Base-by-base conservation (phyloP, 1,140 invertebrate species). In the Lucilia cuprina region DNA sequence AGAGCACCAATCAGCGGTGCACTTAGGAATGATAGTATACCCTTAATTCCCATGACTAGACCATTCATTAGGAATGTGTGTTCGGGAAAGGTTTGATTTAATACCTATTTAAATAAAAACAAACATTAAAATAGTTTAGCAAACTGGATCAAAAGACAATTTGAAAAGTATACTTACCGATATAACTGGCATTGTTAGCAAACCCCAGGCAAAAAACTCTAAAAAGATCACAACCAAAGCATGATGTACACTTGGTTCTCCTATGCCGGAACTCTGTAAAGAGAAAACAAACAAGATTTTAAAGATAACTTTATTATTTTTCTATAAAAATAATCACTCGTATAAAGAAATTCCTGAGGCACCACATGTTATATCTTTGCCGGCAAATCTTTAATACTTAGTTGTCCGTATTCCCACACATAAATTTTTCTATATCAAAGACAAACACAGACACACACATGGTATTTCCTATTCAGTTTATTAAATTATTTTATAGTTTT, bases 41-140 rank as follows among this genome's bases (percentile, higher is more conserved):
- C 99, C 95, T 99, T 95, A 86, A 99, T 98, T 86, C 99, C 99
- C 94, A 99, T 97, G 89, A 99, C 99, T 85, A 99, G 93, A 84
- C 99, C 99, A 94, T 99, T 99, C 97, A 99, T 99, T 60, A 99
- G 94, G 92, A 99, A 99, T 88, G 98, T 99, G 89, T 99, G 98
- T 92, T 98, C 96, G 84, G 98, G 98, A 93, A 99, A 99, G 78
- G 98, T 99, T 86, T 97, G 95, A 92, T 99, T 99, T 85, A 99
- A 92, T 86, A 97, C 95, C 95, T 96, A 88, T 30, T 92, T 92
- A 82, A 83, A 87, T 55, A 83, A 78, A 34, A 35, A 55, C 5
- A 47, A 55, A 55, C n/a, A n/a, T 55, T 17, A 10, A n/a, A 1
- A 14, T 55, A 1, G 12, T 2, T 55, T 55, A 55, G 19, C 49